Evolutionary conservation across 1,140 invertebrate genomes (phyloP).

Genomic region (Drosophila pallidifrons): DNA sequence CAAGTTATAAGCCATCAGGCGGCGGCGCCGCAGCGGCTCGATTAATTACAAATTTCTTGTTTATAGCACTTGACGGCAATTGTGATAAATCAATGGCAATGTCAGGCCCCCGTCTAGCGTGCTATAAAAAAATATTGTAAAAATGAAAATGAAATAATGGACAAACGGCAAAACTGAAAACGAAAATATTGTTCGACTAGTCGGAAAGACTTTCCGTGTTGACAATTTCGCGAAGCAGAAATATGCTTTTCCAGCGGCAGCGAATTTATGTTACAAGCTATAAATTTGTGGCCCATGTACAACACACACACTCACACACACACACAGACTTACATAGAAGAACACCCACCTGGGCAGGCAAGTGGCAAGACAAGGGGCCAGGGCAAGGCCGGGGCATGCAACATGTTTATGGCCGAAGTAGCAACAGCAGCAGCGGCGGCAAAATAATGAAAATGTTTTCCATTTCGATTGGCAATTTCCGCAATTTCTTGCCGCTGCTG

Average conservation of each 20-base stretch:
- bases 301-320: constrained; percentile 23
- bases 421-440: constrained; percentile 48
- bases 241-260: constrained; percentile 67
- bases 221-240: constrained; percentile 68
- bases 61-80: constrained; percentile 51
- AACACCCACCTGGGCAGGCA: constrained; percentile 59
- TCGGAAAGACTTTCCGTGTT: constrained; percentile 51
- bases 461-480: constrained; percentile 84
- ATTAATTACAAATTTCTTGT: constrained; percentile 61
- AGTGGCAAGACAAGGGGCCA: background rate
- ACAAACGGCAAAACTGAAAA: constrained; percentile 1
- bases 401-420: constrained; percentile 66
- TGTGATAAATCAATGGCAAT: constrained; percentile 78
- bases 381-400: constrained; percentile 12
- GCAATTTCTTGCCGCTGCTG: constrained; percentile 69
- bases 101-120: constrained; percentile 37
- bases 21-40: constrained; percentile 14
- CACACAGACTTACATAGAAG: constrained; percentile 22
- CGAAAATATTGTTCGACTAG: constrained; percentile 26
- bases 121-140: constrained; percentile 12
- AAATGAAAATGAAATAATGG: background rate
- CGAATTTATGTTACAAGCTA: constrained; percentile 72
- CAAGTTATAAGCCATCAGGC: constrained; percentile 53
- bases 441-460: constrained; percentile 84
- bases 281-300: constrained; percentile 56